A percentile compares a stretch with the other conserved stretches of the same genome.
Evolutionary conservation across 2,113 vertebrate genomes (phyloP).

Genomic region (Platichthys stellatus): DNA sequence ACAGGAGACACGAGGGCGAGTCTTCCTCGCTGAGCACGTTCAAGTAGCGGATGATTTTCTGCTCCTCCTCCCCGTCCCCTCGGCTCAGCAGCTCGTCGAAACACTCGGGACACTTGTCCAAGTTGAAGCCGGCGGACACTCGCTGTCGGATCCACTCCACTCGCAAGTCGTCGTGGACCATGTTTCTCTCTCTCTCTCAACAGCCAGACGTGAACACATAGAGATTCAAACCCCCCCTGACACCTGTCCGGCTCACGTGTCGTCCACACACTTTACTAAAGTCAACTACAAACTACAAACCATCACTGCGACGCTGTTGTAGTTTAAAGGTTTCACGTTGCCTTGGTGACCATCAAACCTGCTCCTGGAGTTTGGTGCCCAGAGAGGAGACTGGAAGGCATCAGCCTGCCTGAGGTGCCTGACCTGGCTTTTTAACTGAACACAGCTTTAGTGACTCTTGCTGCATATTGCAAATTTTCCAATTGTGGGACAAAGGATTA

Average conservation of each 20-base stretch:
- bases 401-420: too few species aligned
- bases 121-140: conserved; percentile 72
- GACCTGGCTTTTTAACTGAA: too few species aligned
- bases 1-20: conserved; percentile 76
- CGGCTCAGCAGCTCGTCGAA: conserved; percentile 88
- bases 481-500: too few species aligned
- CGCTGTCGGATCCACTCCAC: conserved; percentile 87
- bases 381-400: conserved; percentile 18
- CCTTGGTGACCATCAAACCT: too few species aligned
- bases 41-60: conserved; percentile 81
- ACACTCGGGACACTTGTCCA: conserved; percentile 66
- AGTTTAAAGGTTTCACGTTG: too few species aligned
- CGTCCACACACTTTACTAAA: neutral
- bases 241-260: too few species aligned
- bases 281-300: too few species aligned
- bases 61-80: conserved; percentile 77
- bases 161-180: conserved; percentile 85
- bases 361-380: neutral
- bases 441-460: too few species aligned
- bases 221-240: neutral
- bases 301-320: too few species aligned
- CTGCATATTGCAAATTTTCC: too few species aligned
- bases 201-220: neutral
- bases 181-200: conserved; percentile 2
- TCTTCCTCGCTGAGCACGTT: conserved; percentile 73